Base-by-base conservation (phyloP, 2,888 invertebrate species). In the Macrosiphum euphorbiae region DNA sequence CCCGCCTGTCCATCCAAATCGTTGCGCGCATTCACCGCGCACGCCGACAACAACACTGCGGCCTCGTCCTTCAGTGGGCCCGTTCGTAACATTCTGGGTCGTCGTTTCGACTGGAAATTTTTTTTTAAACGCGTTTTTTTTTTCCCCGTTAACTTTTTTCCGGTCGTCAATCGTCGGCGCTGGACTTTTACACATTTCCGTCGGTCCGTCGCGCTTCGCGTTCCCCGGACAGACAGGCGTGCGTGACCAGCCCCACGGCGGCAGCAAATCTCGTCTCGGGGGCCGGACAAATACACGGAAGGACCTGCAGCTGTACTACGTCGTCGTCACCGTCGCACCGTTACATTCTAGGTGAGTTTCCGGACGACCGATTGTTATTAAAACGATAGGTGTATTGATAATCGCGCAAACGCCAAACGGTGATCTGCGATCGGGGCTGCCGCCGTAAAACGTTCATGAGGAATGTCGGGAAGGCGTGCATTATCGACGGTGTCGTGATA, bases 21-120 rank as follows among this genome's bases (percentile, higher is more conserved):
- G 92, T 87, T 50, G 52, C 90, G 94, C 86, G 90, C 89, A 85
- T 85, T 85, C 89, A 85, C 85, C 52, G 88, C 88, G 84, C 50
- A 67, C 86, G 35, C 85, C 47, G 50, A 85, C 89, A 58, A 86
- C 93, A 94, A 67, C 94, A 94, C 90, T 94, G 94, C 90, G 94
- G 94, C 94, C 94, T 94, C 94, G 94, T 94, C 94, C 94, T 94
- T 94, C 94, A 94, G 90, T 94, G 94, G 94, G 94, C 94, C 94
- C 90, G 94, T 94, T 67, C 94, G 94, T 87, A 90, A 90, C 67
- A 41, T 90, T 94, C 90, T 90, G 94, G 94, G 94, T 94, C 94
- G 94, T 94, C 41, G 90, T 90, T 92, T 87, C 90, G 94, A 52
- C 90, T 90, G 85, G 88, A 90, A 20, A 4, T 86, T 90, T 94